phyloP scores from a whole-genome alignment of 1,140 invertebrate species.

The Heliconius himera region DNA sequence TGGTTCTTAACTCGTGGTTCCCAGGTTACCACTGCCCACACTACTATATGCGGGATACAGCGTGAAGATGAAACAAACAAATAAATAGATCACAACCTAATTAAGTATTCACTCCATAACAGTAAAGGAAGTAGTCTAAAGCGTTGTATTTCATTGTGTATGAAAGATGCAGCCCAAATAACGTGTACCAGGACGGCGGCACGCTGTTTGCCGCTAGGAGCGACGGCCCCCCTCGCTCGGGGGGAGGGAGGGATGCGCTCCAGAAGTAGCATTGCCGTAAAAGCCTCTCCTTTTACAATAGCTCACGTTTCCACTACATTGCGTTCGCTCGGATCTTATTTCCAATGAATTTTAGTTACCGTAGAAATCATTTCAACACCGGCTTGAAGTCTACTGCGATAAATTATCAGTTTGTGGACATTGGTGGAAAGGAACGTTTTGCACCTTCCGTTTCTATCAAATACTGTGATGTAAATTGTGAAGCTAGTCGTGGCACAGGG shows the following conservation, averaged over 20 bases:
- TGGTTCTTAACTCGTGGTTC: too few relatives aligned
- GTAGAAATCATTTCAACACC: constrained; percentile 44
- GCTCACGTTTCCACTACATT: constrained; percentile 69
- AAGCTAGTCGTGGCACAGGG: too few relatives aligned
- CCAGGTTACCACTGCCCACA: too few relatives aligned
- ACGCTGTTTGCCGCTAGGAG: constrained; percentile 47
- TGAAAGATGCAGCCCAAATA: constrained; percentile 25
- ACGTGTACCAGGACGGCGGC: constrained; percentile 42
- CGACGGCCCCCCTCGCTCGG: constrained; percentile 10
- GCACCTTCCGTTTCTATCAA: constrained; percentile 23
- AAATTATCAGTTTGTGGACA: constrained; percentile 31
- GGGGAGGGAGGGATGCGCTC: constrained; percentile 18
- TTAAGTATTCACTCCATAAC: not conserved
- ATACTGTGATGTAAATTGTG: too few relatives aligned
- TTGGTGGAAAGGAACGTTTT: constrained; percentile 11
- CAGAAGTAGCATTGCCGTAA: constrained; percentile 46
- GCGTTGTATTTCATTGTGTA: constrained; percentile 16
- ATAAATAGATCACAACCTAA: not conserved
- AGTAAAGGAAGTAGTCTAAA: constrained; percentile 8
- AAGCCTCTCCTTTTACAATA: constrained; percentile 60
- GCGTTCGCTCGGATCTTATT: constrained; percentile 63
- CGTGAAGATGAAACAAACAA: too few relatives aligned
- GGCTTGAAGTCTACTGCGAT: constrained; percentile 31
- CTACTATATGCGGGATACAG: too few relatives aligned
- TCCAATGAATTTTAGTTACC: constrained; percentile 64